Conservation (phyloP, 2,113 vertebrate species). For the Cyprinodon brontotheroides region DNA sequence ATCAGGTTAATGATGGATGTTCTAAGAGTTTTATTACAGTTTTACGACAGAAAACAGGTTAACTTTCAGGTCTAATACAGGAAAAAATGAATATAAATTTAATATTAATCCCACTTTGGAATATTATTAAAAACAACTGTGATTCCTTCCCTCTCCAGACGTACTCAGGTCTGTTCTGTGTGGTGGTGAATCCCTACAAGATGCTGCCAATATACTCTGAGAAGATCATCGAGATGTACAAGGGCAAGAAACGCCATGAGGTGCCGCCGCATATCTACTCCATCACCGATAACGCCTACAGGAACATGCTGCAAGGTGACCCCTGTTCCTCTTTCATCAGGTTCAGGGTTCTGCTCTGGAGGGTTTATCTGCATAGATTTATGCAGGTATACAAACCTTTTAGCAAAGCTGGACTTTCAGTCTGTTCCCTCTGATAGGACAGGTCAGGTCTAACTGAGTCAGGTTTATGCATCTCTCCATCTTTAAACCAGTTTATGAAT, state of each 20-base stretch:
- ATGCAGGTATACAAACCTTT: not conserved
- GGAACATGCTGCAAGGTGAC: conserved; percentile 97
- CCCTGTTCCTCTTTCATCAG: too few species aligned
- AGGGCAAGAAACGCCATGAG: conserved; percentile 97
- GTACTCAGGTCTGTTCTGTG: conserved; percentile 96
- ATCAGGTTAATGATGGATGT: not conserved
- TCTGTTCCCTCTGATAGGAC: not conserved
- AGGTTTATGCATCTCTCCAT: too few species aligned
- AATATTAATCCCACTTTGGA: not conserved
- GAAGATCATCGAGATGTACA: conserved; percentile 97
- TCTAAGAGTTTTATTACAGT: not conserved
- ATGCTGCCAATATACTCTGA: conserved; percentile 96
- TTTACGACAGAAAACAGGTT: not conserved
- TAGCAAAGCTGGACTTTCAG: not conserved
- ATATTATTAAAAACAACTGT: not conserved
- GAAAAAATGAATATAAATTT: not conserved
- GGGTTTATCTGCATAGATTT: not conserved
- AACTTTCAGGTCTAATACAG: not conserved
- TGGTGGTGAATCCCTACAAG: conserved; percentile 97
- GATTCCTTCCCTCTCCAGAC: conserved; percentile 76
- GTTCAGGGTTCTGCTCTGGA: too few species aligned
- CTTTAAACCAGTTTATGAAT: too few species aligned
- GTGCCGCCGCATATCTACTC: conserved; percentile 97
- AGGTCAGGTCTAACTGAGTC: too few species aligned
- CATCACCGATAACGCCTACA: conserved; percentile 95